phyloP scores from a whole-genome alignment of 2,797 vertebrate genomes.

The Xenopus petersii region DNA sequence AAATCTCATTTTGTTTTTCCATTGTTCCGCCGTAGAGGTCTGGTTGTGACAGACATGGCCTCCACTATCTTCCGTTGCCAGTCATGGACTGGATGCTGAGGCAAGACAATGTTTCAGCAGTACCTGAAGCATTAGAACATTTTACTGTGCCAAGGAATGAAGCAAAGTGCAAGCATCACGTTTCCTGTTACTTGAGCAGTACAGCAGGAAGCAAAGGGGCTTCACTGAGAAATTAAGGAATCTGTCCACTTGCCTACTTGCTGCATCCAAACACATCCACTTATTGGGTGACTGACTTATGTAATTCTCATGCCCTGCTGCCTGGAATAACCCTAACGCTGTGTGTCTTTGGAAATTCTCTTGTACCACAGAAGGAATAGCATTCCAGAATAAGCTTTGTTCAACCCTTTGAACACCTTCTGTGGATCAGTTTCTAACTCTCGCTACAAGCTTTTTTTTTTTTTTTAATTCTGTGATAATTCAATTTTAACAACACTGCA shows the following conservation, averaged over 20 bases:
- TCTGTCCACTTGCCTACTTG: slow-evolving; percentile 1
- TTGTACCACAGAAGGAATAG: not conserved
- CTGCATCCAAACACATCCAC: slow-evolving; percentile 10
- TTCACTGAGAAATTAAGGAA: not conserved
- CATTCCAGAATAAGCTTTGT: slow-evolving; percentile 3
- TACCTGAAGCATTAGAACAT: slow-evolving; percentile 11
- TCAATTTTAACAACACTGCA: no score
- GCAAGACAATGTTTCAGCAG: not conserved
- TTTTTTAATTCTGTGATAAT: no score
- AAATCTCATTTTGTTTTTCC: slow-evolving; percentile 3
- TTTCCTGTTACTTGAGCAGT: slow-evolving; percentile 36
- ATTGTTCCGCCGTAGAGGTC: not conserved
- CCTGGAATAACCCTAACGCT: not conserved
- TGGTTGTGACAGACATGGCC: not conserved
- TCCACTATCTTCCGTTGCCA: not conserved
- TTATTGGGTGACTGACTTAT: not conserved
- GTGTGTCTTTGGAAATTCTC: not conserved
- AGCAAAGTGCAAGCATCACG: slow-evolving; percentile 2
- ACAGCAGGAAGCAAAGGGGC: not conserved
- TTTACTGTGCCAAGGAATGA: slow-evolving; percentile 15
- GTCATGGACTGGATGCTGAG: not conserved
- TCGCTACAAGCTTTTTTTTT: no score
- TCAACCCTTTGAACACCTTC: slow-evolving; percentile 5
- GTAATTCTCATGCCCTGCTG: not conserved
- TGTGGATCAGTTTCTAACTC: not conserved